A percentile compares a stretch with the other conserved stretches of the same genome.
phyloP scores from a whole-genome alignment of 2,797 vertebrate species.

The Lithobates pipiens region DNA sequence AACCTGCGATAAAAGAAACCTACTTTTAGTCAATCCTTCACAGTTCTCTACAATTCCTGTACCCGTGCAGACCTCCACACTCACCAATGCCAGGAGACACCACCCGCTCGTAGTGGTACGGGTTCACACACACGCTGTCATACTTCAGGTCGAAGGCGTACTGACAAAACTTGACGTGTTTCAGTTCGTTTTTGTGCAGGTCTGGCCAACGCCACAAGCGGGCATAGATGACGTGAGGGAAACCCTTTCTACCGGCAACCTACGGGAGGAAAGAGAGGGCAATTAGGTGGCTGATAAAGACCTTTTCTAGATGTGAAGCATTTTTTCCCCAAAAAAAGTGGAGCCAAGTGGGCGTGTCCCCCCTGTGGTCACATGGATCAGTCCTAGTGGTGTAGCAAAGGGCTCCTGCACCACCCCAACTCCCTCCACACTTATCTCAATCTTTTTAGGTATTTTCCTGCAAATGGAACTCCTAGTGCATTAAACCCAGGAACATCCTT shows the following conservation, averaged over 20 bases:
- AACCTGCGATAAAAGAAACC: constrained; percentile 64
- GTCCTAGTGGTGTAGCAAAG: no score
- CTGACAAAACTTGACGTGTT: constrained; percentile 82
- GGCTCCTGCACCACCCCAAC: no score
- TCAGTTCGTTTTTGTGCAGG: constrained; percentile 86
- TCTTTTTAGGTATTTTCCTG: no score
- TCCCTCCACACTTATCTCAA: no score
- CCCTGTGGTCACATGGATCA: no score
- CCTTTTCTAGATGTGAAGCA: no score
- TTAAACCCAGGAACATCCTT: no score
- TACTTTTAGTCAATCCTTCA: neutral
- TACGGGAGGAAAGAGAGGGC: constrained; percentile 42
- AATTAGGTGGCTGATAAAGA: no score
- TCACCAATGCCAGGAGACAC: constrained; percentile 77
- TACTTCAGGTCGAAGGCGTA: constrained; percentile 87
- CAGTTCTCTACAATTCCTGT: no score
- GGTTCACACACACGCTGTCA: constrained; percentile 84
- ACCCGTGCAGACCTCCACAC: neutral
- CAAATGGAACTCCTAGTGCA: no score
- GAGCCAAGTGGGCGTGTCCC: no score
- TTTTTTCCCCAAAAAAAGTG: no score
- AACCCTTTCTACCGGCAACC: constrained; percentile 83
- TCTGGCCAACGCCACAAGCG: constrained; percentile 84
- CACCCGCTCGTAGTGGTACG: constrained; percentile 84
- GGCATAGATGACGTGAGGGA: constrained; percentile 83